phyloP scores from a whole-genome alignment of 2,888 invertebrate genomes.

The Pycnomerus fuliginosus region DNA sequence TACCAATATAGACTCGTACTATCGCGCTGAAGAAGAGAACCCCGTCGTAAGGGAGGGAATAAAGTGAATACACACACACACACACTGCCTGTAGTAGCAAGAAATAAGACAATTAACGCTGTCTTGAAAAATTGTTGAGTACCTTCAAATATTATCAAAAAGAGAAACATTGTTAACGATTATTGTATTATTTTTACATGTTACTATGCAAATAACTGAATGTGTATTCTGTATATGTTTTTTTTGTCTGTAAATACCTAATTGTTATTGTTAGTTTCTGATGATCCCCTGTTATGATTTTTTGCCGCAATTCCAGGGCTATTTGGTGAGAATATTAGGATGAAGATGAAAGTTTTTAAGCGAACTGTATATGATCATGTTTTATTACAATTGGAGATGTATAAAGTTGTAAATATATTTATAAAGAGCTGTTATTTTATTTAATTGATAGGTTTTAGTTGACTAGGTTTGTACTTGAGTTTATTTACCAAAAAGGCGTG shows the following conservation, averaged over 20 bases:
- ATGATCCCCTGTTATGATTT: slow-evolving; percentile 40
- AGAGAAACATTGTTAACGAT: slow-evolving; percentile 19
- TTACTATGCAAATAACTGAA: slow-evolving; percentile 33
- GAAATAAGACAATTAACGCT: slow-evolving; percentile 31
- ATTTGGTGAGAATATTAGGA: slow-evolving; percentile 36
- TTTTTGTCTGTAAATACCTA: slow-evolving; percentile 46
- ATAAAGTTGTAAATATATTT: slow-evolving; percentile 53
- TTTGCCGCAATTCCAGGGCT: slow-evolving; percentile 39
- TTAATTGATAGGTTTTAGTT: no score
- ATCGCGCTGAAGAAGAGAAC: slow-evolving; percentile 10
- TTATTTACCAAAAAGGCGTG: no score
- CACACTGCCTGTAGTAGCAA: slow-evolving; percentile 42
- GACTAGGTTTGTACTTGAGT: no score
- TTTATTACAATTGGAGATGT: slow-evolving; percentile 49
- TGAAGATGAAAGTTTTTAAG: slow-evolving; percentile 42
- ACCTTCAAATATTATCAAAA: slow-evolving; percentile 34
- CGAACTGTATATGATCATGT: slow-evolving; percentile 48
- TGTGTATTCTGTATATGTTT: slow-evolving; percentile 45
- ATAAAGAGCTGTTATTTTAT: slow-evolving; percentile 44
- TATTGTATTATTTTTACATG: slow-evolving; percentile 34
- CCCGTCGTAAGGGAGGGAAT: background rate
- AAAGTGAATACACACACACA: slow-evolving; percentile 11
- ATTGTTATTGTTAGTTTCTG: slow-evolving; percentile 50
- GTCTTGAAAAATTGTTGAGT: slow-evolving; percentile 29
- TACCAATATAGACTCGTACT: slow-evolving; percentile 13